These are phyloP conservation scores for Bursaphelenchus okinawaensis DNA, from an alignment of 2,888 invertebrate genomes.

Conservation along the genomic window DNA sequence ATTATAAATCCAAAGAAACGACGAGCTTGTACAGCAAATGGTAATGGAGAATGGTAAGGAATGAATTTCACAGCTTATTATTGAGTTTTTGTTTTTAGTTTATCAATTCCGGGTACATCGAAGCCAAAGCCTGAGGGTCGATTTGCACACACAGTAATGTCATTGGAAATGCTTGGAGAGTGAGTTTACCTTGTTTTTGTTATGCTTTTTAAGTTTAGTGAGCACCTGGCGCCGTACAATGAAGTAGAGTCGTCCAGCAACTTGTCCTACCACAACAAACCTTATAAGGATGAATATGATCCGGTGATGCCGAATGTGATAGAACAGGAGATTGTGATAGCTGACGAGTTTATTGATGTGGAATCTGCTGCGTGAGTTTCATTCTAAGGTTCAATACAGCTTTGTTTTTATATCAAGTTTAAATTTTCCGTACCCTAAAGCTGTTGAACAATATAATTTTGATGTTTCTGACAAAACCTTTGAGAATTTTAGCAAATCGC, in stretches of 20 bases:
- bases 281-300: neutral
- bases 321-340: neutral
- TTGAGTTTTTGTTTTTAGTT: slow-evolving; percentile 1
- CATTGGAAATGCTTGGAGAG: slow-evolving; percentile 19
- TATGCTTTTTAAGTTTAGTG: neutral
- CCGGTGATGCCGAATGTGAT: neutral
- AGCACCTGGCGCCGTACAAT: slow-evolving; percentile 2
- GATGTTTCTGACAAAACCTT: no score
- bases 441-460: no score
- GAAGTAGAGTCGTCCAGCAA: no score
- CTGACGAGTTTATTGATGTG: neutral
- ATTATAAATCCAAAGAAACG: slow-evolving; percentile 3
- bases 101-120: neutral
- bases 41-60: slow-evolving; percentile 21
- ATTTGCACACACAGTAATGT: neutral
- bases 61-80: slow-evolving; percentile 16
- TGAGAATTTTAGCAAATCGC: neutral
- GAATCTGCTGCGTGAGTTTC: neutral
- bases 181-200: slow-evolving; percentile 6
- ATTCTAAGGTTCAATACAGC: no score
- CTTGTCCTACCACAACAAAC: no score
- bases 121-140: neutral
- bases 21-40: slow-evolving; percentile 19
- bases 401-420: no score
- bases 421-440: no score